Conservation (phyloP, 2,797 vertebrate species). For the Darevskia nairensis region DNA sequence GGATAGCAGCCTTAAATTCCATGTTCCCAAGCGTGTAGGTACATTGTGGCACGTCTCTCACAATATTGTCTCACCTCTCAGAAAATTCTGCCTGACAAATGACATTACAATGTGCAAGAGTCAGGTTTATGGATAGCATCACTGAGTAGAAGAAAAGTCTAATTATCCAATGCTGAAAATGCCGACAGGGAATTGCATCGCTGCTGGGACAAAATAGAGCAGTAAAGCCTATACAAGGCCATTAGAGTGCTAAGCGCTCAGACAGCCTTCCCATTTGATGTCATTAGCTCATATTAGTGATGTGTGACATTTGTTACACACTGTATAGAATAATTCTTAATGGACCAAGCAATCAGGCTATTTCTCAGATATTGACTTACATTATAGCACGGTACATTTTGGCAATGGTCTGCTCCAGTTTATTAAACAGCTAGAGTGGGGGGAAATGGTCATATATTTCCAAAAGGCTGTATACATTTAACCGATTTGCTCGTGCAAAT, state of each 20-base stretch:
- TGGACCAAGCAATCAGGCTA: conserved; percentile 53
- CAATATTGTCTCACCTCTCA: background rate
- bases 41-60: background rate
- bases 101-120: fast-evolving
- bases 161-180: background rate
- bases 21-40: background rate
- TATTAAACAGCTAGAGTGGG: background rate
- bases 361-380: conserved; percentile 46
- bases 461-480: background rate
- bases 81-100: fast-evolving
- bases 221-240: background rate
- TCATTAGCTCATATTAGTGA: conserved; percentile 17
- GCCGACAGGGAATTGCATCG: conserved; percentile 1
- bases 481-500: background rate
- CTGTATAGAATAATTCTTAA: conserved; percentile 53
- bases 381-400: conserved; percentile 39
- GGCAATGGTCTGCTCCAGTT: conserved; percentile 26
- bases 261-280: background rate
- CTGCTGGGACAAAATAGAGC: conserved; percentile 24
- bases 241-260: conserved; percentile 13
- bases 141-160: background rate
- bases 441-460: background rate
- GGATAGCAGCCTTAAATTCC: background rate
- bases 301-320: background rate
- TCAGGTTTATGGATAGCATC: fast-evolving